These are phyloP conservation scores for Sphenodon punctatus DNA, from an alignment of 2,797 vertebrate genomes.

Conservation along the genomic window DNA sequence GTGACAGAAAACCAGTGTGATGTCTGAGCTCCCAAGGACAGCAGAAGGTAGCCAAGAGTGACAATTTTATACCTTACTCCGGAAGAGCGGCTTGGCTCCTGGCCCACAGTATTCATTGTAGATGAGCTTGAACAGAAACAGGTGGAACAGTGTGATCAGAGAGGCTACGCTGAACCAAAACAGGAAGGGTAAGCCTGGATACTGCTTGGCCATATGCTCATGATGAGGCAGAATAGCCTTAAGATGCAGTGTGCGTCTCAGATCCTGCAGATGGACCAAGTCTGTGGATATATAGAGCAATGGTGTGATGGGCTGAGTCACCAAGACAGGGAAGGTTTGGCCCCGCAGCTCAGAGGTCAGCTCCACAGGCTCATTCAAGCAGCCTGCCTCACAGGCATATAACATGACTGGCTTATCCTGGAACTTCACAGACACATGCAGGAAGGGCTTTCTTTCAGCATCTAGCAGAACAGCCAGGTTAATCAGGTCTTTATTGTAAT, in stretches of 20 bases:
- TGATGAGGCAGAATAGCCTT: constrained; percentile 97
- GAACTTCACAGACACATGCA: constrained; percentile 90
- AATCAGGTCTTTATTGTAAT: constrained; percentile 92
- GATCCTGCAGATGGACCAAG: constrained; percentile 91
- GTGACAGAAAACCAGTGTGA: constrained; percentile 27
- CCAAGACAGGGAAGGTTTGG: constrained; percentile 93
- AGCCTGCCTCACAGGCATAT: constrained; percentile 94
- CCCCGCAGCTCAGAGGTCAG: constrained; percentile 88
- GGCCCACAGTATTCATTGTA: constrained; percentile 99
- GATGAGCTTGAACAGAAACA: constrained; percentile 98
- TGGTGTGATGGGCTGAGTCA: constrained; percentile 94
- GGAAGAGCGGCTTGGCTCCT: constrained; percentile 95
- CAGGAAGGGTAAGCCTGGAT: constrained; percentile 93
- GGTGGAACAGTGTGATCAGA: constrained; percentile 95
- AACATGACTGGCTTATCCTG: constrained; percentile 89
- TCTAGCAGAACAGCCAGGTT: constrained; percentile 89
- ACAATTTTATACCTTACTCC: constrained; percentile 92
- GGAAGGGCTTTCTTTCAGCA: constrained; percentile 87
- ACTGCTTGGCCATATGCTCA: constrained; percentile 97
- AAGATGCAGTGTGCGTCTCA: constrained; percentile 93
- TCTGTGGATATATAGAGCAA: constrained; percentile 96
- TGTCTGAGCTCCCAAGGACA: neutral
- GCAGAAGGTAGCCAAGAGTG: constrained; percentile 48
- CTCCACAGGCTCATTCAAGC: constrained; percentile 94
- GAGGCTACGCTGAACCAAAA: constrained; percentile 99